A percentile compares a stretch with the other conserved stretches of the same genome.
Evolutionary conservation across 2,113 vertebrate species (phyloP).

Genomic region (Etheostoma cragini): DNA sequence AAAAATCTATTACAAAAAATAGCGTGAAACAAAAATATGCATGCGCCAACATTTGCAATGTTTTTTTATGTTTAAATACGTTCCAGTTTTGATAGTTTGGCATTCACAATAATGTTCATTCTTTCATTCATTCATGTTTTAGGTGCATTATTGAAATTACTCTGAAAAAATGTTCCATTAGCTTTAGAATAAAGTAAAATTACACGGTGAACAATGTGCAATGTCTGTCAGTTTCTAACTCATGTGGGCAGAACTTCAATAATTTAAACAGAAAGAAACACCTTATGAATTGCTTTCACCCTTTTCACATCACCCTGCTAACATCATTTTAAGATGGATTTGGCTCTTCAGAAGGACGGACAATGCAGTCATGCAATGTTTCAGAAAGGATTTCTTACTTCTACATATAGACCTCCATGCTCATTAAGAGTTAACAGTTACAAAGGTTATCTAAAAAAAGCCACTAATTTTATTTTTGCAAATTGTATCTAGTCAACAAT

Average conservation of each 20-base stretch:
- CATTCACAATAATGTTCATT: not conserved
- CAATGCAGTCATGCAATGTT: not conserved
- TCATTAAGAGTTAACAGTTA: not conserved
- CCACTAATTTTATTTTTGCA: not conserved
- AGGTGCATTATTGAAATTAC: not conserved
- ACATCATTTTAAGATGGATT: conserved; percentile 4
- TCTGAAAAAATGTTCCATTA: not conserved
- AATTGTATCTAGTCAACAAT: not conserved
- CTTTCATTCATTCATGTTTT: not conserved
- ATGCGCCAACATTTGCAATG: not conserved
- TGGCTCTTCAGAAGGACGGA: not conserved
- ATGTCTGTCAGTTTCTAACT: not conserved
- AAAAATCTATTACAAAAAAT: not conserved
- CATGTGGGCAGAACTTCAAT: not conserved
- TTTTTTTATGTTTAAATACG: not conserved
- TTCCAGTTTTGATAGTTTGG: not conserved
- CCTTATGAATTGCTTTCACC: not conserved
- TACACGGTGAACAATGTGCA: not conserved
- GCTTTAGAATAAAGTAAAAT: not conserved
- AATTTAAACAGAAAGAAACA: not conserved
- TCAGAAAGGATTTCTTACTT: not conserved
- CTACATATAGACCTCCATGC: not conserved
- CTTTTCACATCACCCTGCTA: not conserved
- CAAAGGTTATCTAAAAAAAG: not conserved
- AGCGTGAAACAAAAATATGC: no score